Percentiles rank a stretch among this genome's conserved stretches.
Evolutionary conservation across 1,140 invertebrate genomes (phyloP).

Genomic region (Pogonus chalceus): DNA sequence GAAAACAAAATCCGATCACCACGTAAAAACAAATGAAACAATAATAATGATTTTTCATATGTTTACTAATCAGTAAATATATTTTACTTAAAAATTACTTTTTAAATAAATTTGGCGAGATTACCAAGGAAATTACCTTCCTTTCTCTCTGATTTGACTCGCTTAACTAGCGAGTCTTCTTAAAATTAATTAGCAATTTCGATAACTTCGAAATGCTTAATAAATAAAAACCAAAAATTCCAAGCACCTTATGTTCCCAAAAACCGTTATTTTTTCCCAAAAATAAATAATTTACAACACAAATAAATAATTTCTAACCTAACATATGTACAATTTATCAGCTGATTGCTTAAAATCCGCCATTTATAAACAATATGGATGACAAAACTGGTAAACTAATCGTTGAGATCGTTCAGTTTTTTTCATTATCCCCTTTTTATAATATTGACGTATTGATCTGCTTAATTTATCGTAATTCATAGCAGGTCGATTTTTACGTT

Average conservation of each 20-base stretch:
- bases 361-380: conserved; percentile 76
- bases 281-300: conserved; percentile 11
- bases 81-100: conserved; percentile 24
- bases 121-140: conserved; percentile 39
- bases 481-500: conserved; percentile 92
- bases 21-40: conserved; percentile 13
- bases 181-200: conserved; percentile 21
- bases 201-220: conserved; percentile 30
- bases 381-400: conserved; percentile 97
- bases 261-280: conserved; percentile 1
- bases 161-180: conserved; percentile 10
- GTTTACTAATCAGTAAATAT: conserved; percentile 29
- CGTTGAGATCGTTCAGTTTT: conserved; percentile 96
- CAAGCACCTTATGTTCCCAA: background rate
- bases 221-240: conserved; percentile 9
- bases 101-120: conserved; percentile 15
- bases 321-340: conserved; percentile 3
- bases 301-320: conserved; percentile 2
- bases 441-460: conserved; percentile 96
- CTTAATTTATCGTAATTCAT: conserved; percentile 99
- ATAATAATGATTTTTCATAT: conserved; percentile 1
- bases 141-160: conserved; percentile 26
- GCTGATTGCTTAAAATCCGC: conserved; percentile 3
- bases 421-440: conserved; percentile 99
- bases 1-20: conserved; percentile 23